A percentile compares a stretch with the other conserved stretches of the same genome.
These are phyloP conservation scores for Euleptes europaea DNA, from an alignment of 2,113 vertebrate genomes.

Conservation along the genomic window DNA sequence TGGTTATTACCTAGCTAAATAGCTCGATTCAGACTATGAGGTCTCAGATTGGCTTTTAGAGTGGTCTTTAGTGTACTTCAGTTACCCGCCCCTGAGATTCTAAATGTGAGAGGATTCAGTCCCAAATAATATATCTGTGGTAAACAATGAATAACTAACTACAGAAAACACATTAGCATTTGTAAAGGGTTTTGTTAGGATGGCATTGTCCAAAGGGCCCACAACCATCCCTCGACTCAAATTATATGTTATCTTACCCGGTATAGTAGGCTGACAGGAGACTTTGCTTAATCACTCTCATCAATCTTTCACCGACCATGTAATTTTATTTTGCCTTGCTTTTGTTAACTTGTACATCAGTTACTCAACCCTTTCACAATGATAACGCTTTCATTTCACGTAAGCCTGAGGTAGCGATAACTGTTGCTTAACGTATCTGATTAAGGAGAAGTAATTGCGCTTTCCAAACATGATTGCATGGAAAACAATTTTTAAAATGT, in stretches of 20 bases:
- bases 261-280: background rate
- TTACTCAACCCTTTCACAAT: conserved; percentile 17
- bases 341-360: conserved; percentile 21
- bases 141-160: conserved; percentile 16
- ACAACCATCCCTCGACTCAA: background rate
- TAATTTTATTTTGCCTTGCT: conserved; percentile 31
- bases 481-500: background rate
- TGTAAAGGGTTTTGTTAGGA: background rate
- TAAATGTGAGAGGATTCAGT: background rate
- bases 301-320: conserved; percentile 1
- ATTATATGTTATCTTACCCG: background rate
- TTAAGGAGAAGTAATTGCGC: conserved; percentile 18
- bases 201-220: background rate
- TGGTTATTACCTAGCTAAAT: background rate
- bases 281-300: conserved; percentile 18
- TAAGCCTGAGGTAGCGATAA: conserved; percentile 2
- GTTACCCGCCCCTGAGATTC: background rate
- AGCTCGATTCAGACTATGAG: background rate
- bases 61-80: background rate
- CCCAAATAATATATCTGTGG: background rate
- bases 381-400: conserved; percentile 1
- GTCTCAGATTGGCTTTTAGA: background rate
- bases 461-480: background rate
- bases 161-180: conserved; percentile 7
- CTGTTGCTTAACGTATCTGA: background rate